Conservation (phyloP, 2,888 invertebrate species). For the Leucoptera coffeella region DNA sequence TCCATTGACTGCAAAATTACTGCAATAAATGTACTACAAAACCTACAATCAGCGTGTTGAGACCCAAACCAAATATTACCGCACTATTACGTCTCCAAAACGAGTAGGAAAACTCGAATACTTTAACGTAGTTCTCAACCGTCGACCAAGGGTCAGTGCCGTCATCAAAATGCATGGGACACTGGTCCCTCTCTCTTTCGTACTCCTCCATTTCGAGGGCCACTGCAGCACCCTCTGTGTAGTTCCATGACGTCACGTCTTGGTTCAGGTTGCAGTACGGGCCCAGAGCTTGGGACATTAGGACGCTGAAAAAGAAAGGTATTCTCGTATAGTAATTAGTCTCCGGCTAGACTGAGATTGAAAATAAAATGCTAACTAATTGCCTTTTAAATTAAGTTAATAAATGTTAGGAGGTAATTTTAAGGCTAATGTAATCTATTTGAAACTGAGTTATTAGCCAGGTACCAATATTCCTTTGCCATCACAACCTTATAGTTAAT, state of each 20-base stretch:
- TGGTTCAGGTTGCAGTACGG: conserved; percentile 87
- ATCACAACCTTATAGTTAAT: background rate
- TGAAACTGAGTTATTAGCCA: too few relatives aligned
- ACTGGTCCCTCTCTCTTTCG: conserved; percentile 90
- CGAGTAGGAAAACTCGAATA: conserved; percentile 50
- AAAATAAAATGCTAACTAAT: background rate
- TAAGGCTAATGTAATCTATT: too few relatives aligned
- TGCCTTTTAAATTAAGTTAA: too few relatives aligned
- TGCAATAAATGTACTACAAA: conserved; percentile 12
- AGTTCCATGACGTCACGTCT: conserved; percentile 82
- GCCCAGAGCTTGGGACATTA: conserved; percentile 80
- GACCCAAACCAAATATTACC: conserved; percentile 11
- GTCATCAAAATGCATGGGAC: conserved; percentile 96
- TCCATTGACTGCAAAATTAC: background rate
- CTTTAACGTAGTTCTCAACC: conserved; percentile 64
- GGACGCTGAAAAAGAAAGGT: conserved; percentile 19
- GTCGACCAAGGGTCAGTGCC: conserved; percentile 80
- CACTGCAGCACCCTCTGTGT: conserved; percentile 89
- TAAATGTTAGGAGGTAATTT: too few relatives aligned
- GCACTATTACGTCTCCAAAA: conserved; percentile 26
- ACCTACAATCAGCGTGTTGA: conserved; percentile 12
- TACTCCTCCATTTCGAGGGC: conserved; percentile 87
- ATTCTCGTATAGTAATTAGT: background rate
- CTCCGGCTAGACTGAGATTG: background rate
- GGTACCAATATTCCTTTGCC: background rate